Conservation (phyloP, 1,140 invertebrate genomes). For the Zaprionus vittiger region DNA sequence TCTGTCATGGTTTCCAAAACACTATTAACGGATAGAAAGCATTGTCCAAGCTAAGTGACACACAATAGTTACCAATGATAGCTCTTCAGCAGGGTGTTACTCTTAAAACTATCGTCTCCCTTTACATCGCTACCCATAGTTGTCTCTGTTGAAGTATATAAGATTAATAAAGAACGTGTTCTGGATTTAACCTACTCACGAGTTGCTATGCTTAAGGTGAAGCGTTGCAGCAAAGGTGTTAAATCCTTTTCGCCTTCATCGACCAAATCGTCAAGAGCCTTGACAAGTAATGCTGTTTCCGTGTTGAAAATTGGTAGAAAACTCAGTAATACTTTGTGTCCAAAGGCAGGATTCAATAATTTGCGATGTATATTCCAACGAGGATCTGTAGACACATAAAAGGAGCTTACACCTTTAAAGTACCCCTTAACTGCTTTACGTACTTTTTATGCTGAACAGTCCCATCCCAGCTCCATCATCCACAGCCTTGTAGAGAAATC, state of each 20-base stretch:
- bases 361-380: conserved; percentile 71
- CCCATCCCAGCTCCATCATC: conserved; percentile 72
- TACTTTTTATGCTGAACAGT: conserved; percentile 67
- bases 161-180: not conserved
- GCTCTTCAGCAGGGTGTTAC: conserved; percentile 47
- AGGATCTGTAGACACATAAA: conserved; percentile 54
- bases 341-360: conserved; percentile 73
- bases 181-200: conserved; percentile 48
- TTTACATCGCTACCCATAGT: conserved; percentile 73
- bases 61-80: conserved; percentile 70
- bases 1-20: conserved; percentile 72
- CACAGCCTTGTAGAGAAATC: conserved; percentile 70
- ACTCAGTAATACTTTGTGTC: conserved; percentile 71
- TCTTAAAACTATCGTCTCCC: conserved; percentile 43
- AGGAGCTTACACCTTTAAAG: not conserved
- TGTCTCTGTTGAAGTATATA: conserved; percentile 52
- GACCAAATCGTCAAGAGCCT: conserved; percentile 38
- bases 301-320: conserved; percentile 73
- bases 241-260: conserved; percentile 54
- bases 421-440: not conserved
- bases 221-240: conserved; percentile 58
- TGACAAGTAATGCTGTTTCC: conserved; percentile 52
- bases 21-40: conserved; percentile 62
- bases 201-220: conserved; percentile 68
- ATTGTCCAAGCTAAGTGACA: not conserved